A percentile compares a stretch with the other conserved stretches of the same genome.
Evolutionary conservation across 2,113 vertebrate genomes (phyloP).

Genomic region (Lamprologus speciosus): DNA sequence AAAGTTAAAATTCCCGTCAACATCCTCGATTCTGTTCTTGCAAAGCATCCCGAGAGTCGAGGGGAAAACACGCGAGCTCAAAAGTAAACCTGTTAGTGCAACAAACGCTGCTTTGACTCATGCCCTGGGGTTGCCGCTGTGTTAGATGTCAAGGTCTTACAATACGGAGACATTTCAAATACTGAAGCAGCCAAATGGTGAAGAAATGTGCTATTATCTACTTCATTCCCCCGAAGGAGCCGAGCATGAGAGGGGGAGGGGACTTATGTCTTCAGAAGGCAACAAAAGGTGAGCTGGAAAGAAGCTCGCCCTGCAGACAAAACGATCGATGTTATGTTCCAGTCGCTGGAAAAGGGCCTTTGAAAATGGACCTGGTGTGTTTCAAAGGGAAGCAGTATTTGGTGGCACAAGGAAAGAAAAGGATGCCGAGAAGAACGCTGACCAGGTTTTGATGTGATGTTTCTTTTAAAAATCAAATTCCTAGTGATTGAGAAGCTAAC

Average conservation of each 20-base stretch:
- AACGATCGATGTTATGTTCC: constrained; percentile 17
- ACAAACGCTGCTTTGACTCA: constrained; percentile 60
- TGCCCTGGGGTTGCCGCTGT: constrained; percentile 36
- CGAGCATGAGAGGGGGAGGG: neutral
- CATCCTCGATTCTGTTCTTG: constrained; percentile 16
- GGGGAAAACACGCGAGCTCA: constrained; percentile 44
- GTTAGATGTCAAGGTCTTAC: constrained; percentile 58
- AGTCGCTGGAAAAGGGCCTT: neutral
- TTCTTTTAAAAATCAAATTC: neutral
- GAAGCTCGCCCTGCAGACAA: constrained; percentile 34
- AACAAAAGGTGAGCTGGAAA: constrained; percentile 64
- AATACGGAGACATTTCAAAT: constrained; percentile 62
- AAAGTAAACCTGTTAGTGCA: constrained; percentile 67
- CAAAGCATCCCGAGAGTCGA: constrained; percentile 25
- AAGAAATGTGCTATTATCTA: constrained; percentile 60
- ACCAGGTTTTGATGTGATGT: neutral
- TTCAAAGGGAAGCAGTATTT: neutral
- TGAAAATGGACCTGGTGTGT: constrained; percentile 18
- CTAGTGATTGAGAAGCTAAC: neutral
- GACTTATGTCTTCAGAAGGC: constrained; percentile 31
- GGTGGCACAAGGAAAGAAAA: neutral
- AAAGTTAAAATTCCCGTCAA: constrained; percentile 34
- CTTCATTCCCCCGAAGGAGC: constrained; percentile 41
- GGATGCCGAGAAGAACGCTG: neutral
- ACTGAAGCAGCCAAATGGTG: constrained; percentile 43